Conservation (phyloP, 2,888 invertebrate genomes). For the Dexiosoma caninum region DNA sequence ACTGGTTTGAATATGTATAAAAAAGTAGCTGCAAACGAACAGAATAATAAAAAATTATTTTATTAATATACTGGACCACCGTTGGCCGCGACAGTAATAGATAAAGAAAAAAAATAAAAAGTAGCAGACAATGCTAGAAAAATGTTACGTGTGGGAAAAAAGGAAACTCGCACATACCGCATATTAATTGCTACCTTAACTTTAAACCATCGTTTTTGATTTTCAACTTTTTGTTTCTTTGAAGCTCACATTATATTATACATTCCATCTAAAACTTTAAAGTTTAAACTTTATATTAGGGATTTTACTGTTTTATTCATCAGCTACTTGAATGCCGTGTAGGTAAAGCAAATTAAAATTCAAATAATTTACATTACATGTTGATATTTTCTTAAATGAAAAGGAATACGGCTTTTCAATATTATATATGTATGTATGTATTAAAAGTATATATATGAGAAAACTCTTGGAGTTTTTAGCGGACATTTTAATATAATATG, state of each 20-base stretch:
- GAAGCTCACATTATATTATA: slow-evolving; percentile 7
- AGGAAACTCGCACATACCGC: slow-evolving; percentile 18
- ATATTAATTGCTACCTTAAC: not conserved
- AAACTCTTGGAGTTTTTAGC: too few species aligned
- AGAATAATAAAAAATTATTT: not conserved
- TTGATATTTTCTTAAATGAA: too few species aligned
- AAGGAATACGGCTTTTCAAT: too few species aligned
- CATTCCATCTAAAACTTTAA: slow-evolving; percentile 2
- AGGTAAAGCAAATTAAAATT: not conserved
- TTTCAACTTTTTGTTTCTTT: not conserved
- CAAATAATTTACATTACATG: slow-evolving; percentile 3
- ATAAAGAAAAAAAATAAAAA: not conserved
- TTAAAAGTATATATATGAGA: too few species aligned
- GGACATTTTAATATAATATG: too few species aligned
- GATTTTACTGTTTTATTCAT: not conserved
- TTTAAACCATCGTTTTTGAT: not conserved
- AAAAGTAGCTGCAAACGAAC: slow-evolving; percentile 4
- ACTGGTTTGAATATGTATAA: slow-evolving; percentile 9
- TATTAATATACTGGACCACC: not conserved
- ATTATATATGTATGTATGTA: too few species aligned
- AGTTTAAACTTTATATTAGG: slow-evolving; percentile 2
- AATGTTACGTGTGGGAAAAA: slow-evolving; percentile 51
- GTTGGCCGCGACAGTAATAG: not conserved
- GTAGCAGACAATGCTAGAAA: slow-evolving; percentile 16
- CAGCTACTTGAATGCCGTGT: not conserved